Base-by-base conservation (phyloP, 2,888 invertebrate genomes). In the Saturnia japonica region DNA sequence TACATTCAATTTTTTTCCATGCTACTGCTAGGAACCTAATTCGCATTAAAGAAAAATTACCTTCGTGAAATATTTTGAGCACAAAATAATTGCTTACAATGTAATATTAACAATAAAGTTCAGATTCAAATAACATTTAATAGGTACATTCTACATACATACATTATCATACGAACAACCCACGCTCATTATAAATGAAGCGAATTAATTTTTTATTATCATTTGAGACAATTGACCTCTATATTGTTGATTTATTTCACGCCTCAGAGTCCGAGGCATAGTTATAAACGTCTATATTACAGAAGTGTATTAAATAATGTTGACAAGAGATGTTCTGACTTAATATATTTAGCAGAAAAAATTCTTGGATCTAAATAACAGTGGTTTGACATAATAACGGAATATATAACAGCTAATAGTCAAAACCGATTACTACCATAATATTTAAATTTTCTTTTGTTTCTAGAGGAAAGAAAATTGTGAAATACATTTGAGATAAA, bases 131-230 rank as follows among this genome's bases (percentile, higher is more conserved):
- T n/a, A 25, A 28, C 28, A 60, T 60, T 28, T 25, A n/a, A 57
- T 57, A 57, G 7, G 6, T 54, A 54, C 22, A n/a, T 6, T 11
- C 3, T 54, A 54, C 3, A 54, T 9, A 22, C 22, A 22, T 16
- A 60, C 57, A 60, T 14, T 60, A 60, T 25, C 40, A 70, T 54
- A 51, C 22, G 54, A 60, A 28, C 51, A 45, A 28, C 70, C 54
- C 70, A 67, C 70, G n/a, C 64, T 64, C 54, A 70, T 70, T 66
- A 67, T 70, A 51, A 70, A 51, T 40, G 34, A 54, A 57, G 42
- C 54, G 51, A 69, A 34, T 62, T 64, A 51, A 67, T 70, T 42
- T 70, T 70, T 70, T 70, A 67, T 22, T 28, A 67, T 70, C 42
- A 16, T 69, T 40, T 64, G 45, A 69, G 60, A 62, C 62, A 69